Evolutionary conservation across 2,113 vertebrate genomes (phyloP).

Genomic region (Datnioides undecimradiatus): DNA sequence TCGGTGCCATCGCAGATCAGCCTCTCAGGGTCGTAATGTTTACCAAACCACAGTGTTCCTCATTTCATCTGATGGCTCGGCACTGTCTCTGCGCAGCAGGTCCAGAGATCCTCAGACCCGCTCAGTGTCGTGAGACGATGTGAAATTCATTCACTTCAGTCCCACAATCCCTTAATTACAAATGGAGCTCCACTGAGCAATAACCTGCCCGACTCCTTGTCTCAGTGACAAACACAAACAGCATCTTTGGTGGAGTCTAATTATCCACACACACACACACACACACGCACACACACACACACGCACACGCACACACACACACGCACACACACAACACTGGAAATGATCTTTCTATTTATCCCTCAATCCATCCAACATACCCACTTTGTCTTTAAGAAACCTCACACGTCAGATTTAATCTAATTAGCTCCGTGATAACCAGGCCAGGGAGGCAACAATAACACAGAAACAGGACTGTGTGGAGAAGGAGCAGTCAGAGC

Average conservation of each 20-base stretch:
- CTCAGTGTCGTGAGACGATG: not conserved
- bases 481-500: conserved; percentile 14
- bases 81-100: not conserved
- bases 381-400: conserved; percentile 17
- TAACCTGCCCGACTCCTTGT: conserved; percentile 1
- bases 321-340: not conserved
- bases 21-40: conserved; percentile 16
- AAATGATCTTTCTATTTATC: conserved; percentile 19
- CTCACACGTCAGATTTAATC: conserved; percentile 38
- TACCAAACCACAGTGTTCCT: not conserved
- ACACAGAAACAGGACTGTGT: conserved; percentile 25
- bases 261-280: not conserved
- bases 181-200: conserved; percentile 7
- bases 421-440: conserved; percentile 51
- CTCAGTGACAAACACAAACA: conserved; percentile 38
- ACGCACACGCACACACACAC: not conserved
- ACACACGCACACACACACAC: not conserved
- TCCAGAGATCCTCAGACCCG: conserved; percentile 16
- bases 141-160: conserved; percentile 12
- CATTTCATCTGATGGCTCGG: conserved; percentile 18
- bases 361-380: not conserved
- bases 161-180: conserved; percentile 30
- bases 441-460: conserved; percentile 17
- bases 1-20: conserved; percentile 41
- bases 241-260: conserved; percentile 14